Conservation (phyloP, 2,113 vertebrate genomes). For the Sebastes fasciatus region DNA sequence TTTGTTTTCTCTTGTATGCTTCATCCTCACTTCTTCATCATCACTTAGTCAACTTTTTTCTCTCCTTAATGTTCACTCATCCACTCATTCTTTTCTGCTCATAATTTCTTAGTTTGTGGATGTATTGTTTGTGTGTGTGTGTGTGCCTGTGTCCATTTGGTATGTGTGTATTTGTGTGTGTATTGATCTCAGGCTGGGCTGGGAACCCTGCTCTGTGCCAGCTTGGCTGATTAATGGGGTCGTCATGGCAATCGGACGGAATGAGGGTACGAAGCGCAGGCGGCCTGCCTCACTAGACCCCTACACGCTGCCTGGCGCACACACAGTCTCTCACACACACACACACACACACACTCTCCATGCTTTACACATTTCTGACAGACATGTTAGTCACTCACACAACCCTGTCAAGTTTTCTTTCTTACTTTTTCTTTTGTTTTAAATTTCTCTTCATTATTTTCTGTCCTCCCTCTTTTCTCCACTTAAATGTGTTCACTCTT, state of each 20-base stretch:
- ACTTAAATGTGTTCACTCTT: not conserved
- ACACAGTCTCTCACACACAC: slow-evolving; percentile 35
- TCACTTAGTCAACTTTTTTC: slow-evolving; percentile 2
- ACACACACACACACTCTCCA: slow-evolving; percentile 40
- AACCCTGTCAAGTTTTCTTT: slow-evolving; percentile 59
- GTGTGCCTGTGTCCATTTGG: slow-evolving; percentile 44
- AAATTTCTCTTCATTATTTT: not conserved
- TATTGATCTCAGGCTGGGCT: slow-evolving; percentile 99
- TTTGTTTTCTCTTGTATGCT: not conserved
- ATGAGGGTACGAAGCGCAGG: slow-evolving; percentile 95
- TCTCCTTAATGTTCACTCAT: slow-evolving; percentile 9
- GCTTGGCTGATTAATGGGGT: slow-evolving; percentile 99
- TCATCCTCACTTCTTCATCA: not conserved
- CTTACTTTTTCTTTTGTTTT: slow-evolving; percentile 36
- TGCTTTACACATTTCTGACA: slow-evolving; percentile 60
- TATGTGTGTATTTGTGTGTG: slow-evolving; percentile 83
- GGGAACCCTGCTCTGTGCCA: slow-evolving; percentile 96
- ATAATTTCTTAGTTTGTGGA: slow-evolving; percentile 21
- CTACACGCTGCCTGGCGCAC: slow-evolving; percentile 85
- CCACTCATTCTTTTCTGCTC: slow-evolving; percentile 7
- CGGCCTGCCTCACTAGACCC: slow-evolving; percentile 89
- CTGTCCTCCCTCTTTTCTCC: not conserved
- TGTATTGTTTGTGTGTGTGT: slow-evolving; percentile 37
- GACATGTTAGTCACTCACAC: slow-evolving; percentile 64
- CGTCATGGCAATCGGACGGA: slow-evolving; percentile 98